Evolutionary conservation across 2,888 invertebrate genomes (phyloP).

Genomic region (Timandra comae): DNA sequence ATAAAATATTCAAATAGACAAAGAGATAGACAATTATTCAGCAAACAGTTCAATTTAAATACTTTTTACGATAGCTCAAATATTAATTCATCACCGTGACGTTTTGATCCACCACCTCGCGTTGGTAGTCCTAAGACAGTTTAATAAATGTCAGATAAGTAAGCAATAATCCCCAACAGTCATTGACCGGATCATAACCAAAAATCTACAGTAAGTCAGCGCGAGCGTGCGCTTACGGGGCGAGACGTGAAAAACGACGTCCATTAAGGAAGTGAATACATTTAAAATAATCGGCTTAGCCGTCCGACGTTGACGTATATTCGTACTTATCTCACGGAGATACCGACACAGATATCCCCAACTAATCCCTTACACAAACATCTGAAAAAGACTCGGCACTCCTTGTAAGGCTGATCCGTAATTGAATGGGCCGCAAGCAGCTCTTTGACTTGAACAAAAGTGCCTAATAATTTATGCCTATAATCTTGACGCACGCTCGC

Average conservation of each 20-base stretch:
- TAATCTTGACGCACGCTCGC: conserved; percentile 68
- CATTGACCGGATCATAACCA: conserved; percentile 74
- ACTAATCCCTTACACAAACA: conserved; percentile 75
- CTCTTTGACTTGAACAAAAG: conserved; percentile 72
- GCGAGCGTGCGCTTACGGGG: conserved; percentile 49
- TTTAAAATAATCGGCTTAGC: conserved; percentile 77
- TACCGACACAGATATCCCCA: conserved; percentile 73
- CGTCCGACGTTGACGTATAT: conserved; percentile 77
- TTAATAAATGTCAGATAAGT: conserved; percentile 61
- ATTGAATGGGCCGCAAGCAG: conserved; percentile 67
- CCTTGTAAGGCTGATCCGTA: conserved; percentile 66
- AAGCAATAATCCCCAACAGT: conserved; percentile 61
- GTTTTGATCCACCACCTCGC: conserved; percentile 30
- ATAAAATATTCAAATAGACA: no score
- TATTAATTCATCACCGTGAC: conserved; percentile 32
- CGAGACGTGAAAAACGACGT: conserved; percentile 70
- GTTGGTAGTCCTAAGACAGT: conserved; percentile 41
- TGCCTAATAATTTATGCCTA: conserved; percentile 73
- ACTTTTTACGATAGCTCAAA: no score
- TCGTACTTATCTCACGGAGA: conserved; percentile 76
- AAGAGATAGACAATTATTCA: no score
- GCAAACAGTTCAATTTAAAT: no score
- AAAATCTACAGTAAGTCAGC: conserved; percentile 72
- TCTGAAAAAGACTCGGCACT: conserved; percentile 73
- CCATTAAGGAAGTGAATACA: conserved; percentile 78